These are phyloP conservation scores for Acronicta aceris DNA, from an alignment of 2,888 invertebrate species.

Conservation along the genomic window DNA sequence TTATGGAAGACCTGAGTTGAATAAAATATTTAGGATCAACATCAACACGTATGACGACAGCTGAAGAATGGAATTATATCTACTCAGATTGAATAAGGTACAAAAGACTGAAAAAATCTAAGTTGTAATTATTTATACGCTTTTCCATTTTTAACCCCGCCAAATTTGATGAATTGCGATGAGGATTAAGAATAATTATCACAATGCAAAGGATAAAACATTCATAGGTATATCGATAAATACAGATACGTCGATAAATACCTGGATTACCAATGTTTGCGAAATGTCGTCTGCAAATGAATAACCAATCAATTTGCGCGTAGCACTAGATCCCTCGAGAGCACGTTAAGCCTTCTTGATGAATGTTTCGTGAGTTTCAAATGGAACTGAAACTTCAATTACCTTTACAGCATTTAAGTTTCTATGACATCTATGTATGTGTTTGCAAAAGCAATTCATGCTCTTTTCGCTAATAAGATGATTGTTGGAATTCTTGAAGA, in stretches of 20 bases:
- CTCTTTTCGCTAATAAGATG: no score
- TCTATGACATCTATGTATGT: no score
- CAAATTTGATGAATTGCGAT: no score
- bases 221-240: not conserved
- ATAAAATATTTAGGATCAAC: conserved; percentile 1
- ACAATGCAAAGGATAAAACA: not conserved
- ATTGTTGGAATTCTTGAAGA: no score
- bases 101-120: no score
- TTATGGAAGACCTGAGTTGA: conserved; percentile 20
- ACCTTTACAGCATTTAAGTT: conserved; percentile 3
- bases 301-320: conserved; percentile 50
- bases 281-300: conserved; percentile 27
- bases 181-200: not conserved
- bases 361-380: conserved; percentile 40
- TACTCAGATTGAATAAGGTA: no score
- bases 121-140: not conserved
- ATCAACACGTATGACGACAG: no score
- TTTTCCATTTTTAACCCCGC: not conserved
- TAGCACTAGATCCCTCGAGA: conserved; percentile 28
- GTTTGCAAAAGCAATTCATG: no score
- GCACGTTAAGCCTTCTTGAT: conserved; percentile 42
- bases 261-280: conserved; percentile 25
- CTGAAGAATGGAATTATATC: no score
- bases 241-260: conserved; percentile 6
- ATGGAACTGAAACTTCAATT: conserved; percentile 8